Base-by-base conservation (phyloP, 2,888 invertebrate genomes). In the Troilus luridus region DNA sequence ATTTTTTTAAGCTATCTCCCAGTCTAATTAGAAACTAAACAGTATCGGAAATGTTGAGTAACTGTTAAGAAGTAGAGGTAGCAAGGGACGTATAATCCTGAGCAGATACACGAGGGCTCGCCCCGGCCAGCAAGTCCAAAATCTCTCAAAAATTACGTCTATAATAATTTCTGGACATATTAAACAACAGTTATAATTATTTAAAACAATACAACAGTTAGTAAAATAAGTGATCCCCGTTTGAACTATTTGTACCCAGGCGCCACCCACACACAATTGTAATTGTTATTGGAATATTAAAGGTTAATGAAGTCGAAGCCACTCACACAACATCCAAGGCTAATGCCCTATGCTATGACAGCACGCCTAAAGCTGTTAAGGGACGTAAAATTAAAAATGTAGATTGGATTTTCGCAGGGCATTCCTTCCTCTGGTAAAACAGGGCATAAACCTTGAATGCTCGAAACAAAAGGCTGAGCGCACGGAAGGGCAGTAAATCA, bases 401-500 rank as follows among this genome's bases (percentile, higher is more conserved):
- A 41, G 41, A 77, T 77, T 77, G 72, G 21, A 77, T 77, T 77
- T 77, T 41, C 72, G 17, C 27, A 77, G 41, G 19, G 17, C 41
- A 27, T 41, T 77, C 27, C 41, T 41, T 41, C 41, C 72, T 77
- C 72, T 27, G 5, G 64, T 67, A 67, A 67, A 24, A 67, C 8
- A 24, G 24, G 27, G 2, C 27, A 77, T 77, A 77, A 77, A 77
- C 27, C 72, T 27, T 41, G 14, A 77, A 77, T 17, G 17, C 17
- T 41, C 41, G 24, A 72, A 77, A 77, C 72, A 41, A 41, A 77
- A 77, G 72, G 7, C 17, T 41, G 19, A 41, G 1, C 27, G 7
- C 72, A 77, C 72, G 72, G 41, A 41, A 77, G 12, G 72, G 72
- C 41, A 77, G 41, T 77, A 77, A 77, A 77, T 77, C 19, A 77